phyloP scores from a whole-genome alignment of 2,888 invertebrate genomes.

The Caenorhabditis imperialis region DNA sequence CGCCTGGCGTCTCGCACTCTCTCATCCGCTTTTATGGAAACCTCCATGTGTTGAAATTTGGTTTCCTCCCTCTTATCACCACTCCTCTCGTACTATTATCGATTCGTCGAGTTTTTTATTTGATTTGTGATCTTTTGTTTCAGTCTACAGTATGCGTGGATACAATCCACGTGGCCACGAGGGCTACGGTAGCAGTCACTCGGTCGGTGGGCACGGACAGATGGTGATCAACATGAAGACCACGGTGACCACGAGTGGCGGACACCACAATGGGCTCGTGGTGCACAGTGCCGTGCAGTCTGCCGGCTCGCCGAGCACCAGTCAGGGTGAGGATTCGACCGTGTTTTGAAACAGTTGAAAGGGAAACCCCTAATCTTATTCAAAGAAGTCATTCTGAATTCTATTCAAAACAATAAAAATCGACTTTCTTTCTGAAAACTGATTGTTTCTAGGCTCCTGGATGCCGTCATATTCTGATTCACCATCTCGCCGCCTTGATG shows the following conservation, averaged over 20 bases:
- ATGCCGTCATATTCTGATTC: constrained; percentile 39
- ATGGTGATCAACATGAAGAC: constrained; percentile 67
- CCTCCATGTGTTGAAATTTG: no score
- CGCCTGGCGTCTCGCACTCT: no score
- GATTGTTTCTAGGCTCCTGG: constrained; percentile 33
- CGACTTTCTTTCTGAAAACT: neutral
- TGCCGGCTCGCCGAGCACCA: constrained; percentile 21
- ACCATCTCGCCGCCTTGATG: constrained; percentile 26
- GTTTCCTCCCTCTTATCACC: no score
- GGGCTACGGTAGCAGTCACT: neutral
- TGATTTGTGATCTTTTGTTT: no score
- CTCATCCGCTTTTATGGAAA: no score
- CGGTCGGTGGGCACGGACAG: constrained; percentile 37
- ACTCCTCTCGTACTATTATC: no score
- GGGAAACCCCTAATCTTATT: no score
- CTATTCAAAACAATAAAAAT: no score
- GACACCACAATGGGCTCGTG: constrained; percentile 61
- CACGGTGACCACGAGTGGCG: constrained; percentile 63
- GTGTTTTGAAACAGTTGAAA: no score
- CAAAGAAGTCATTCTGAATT: no score
- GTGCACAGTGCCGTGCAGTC: constrained; percentile 61
- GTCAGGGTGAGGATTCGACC: constrained; percentile 32
- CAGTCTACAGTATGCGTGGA: no score
- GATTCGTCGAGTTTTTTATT: no score
- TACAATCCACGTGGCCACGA: constrained; percentile 10